Percentiles rank a stretch among this genome's conserved stretches.
Conservation (phyloP, 2,113 vertebrate genomes). For the Petrocephalus zakoni region DNA sequence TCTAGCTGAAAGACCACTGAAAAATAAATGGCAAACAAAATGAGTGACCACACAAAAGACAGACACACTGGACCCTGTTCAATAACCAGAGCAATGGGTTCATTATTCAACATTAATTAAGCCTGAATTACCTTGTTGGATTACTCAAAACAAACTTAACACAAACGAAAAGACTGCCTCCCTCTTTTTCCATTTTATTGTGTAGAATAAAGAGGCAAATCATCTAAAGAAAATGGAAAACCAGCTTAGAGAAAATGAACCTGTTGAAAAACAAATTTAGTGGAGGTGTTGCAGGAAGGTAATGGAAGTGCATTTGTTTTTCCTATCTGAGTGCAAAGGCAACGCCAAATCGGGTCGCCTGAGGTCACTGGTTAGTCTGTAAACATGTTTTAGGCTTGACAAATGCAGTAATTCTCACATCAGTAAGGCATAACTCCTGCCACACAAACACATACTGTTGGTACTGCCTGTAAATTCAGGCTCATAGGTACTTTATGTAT, state of each 20-base stretch:
- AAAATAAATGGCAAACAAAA: neutral
- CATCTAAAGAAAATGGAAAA: neutral
- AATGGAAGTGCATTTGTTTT: neutral
- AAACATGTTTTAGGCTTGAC: neutral
- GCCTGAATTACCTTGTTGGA: neutral
- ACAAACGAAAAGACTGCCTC: neutral
- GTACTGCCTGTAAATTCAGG: neutral
- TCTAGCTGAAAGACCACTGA: neutral
- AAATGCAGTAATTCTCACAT: neutral
- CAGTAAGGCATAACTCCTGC: neutral
- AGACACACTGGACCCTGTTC: neutral
- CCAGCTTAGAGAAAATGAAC: neutral
- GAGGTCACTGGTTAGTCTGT: neutral
- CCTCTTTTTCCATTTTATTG: too few species aligned
- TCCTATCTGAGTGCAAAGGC: neutral
- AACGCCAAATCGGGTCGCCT: neutral
- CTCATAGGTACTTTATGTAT: neutral
- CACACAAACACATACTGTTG: neutral
- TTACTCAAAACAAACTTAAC: neutral
- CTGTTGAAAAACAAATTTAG: neutral
- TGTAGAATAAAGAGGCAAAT: constrained; percentile 4
- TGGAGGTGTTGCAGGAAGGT: neutral
- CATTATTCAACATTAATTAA: neutral
- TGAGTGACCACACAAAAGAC: neutral
- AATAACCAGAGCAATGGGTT: neutral